Percentiles rank a stretch among this genome's conserved stretches.
Evolutionary conservation across 2,888 invertebrate genomes (phyloP).

Genomic region (Callyntrura sp.): DNA sequence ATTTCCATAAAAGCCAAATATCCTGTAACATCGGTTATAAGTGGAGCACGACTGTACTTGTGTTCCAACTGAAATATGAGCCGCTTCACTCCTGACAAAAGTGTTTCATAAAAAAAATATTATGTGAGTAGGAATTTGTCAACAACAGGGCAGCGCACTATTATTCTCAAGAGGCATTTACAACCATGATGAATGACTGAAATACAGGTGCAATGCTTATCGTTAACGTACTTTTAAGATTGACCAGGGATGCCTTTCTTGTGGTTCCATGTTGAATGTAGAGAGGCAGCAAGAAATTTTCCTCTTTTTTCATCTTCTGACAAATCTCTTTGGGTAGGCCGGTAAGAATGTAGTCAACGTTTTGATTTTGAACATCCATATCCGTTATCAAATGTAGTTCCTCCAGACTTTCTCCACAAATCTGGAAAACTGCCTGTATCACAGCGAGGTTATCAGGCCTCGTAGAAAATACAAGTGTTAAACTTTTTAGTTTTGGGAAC

Average conservation of each 20-base stretch:
- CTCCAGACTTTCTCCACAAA: conserved; percentile 71
- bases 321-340: conserved; percentile 76
- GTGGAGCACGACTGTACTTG: conserved; percentile 76
- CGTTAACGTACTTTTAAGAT: conserved; percentile 64
- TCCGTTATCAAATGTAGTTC: conserved; percentile 77
- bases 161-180: no score
- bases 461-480: conserved; percentile 77
- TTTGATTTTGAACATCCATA: conserved; percentile 79
- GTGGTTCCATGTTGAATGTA: conserved; percentile 55
- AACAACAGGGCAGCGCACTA: background rate
- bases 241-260: conserved; percentile 67
- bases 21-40: conserved; percentile 79
- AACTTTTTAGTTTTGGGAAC: conserved; percentile 70
- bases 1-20: conserved; percentile 78
- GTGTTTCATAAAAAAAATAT: background rate
- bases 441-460: conserved; percentile 75
- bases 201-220: no score
- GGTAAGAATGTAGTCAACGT: conserved; percentile 78
- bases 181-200: no score
- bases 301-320: conserved; percentile 61
- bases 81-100: conserved; percentile 57
- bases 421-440: conserved; percentile 73
- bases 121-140: background rate
- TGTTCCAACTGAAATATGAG: conserved; percentile 74
- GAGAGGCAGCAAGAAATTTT: conserved; percentile 48